Evolutionary conservation across 2,797 vertebrate genomes (phyloP).

Genomic region (Anabas testudineus): DNA sequence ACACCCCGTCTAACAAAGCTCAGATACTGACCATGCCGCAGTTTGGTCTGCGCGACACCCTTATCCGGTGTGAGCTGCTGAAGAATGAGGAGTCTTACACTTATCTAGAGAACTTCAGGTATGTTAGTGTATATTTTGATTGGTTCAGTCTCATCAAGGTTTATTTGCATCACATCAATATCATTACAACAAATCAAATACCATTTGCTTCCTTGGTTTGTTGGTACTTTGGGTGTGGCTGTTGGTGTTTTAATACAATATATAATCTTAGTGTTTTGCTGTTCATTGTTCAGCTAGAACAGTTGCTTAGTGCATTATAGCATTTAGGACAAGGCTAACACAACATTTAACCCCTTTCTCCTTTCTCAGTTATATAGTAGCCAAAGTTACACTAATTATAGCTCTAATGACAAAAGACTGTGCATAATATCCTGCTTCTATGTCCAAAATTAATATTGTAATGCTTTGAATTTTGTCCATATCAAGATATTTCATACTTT

Average conservation of each 20-base stretch:
- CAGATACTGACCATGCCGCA: constrained; percentile 89
- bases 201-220: background rate
- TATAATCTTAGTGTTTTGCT: background rate
- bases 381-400: background rate
- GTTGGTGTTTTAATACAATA: background rate
- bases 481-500: background rate
- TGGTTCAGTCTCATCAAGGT: no score
- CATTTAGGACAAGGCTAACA: background rate
- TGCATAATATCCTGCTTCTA: background rate
- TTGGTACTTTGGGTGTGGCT: background rate
- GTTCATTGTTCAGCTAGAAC: background rate
- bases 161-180: background rate
- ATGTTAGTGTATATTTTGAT: constrained; percentile 10
- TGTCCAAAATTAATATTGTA: background rate
- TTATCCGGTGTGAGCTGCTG: constrained; percentile 90
- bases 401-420: background rate
- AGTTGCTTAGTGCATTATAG: background rate
- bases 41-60: constrained; percentile 90
- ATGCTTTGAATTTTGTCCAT: background rate
- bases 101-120: constrained; percentile 91
- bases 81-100: constrained; percentile 92
- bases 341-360: background rate
- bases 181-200: background rate
- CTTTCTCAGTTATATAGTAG: no score
- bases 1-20: constrained; percentile 86